Percentiles rank a stretch among this genome's conserved stretches.
Evolutionary conservation across 2,113 vertebrate species (phyloP).

Genomic region (Tupaia tana): DNA sequence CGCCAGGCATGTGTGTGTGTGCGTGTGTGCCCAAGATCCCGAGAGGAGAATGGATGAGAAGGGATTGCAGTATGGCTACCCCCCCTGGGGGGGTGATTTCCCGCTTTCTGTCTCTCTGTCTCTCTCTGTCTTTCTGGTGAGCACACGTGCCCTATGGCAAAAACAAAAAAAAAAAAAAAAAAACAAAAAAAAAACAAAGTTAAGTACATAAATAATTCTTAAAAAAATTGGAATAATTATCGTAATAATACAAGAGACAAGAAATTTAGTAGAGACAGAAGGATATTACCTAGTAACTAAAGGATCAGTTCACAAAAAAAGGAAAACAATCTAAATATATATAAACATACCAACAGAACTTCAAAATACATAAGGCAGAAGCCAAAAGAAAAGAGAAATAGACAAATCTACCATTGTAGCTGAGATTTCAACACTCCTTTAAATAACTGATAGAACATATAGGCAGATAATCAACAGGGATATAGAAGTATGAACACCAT

Average conservation of each 20-base stretch:
- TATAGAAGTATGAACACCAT: background rate
- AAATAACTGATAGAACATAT: background rate
- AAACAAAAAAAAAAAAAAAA: too few relatives aligned
- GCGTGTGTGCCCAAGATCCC: too few relatives aligned
- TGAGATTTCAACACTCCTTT: background rate
- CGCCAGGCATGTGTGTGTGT: too few relatives aligned
- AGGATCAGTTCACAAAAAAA: background rate
- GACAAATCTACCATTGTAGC: background rate
- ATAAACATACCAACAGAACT: background rate
- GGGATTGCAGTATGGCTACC: too few relatives aligned
- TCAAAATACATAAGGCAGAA: background rate
- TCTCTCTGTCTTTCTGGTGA: too few relatives aligned
- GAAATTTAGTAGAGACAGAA: slow-evolving; percentile 10
- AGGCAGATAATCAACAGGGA: background rate
- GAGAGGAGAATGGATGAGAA: too few relatives aligned
- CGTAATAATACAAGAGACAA: background rate
- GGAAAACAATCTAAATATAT: background rate
- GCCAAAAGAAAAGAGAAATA: background rate
- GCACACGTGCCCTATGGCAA: too few relatives aligned
- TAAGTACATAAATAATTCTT: too few relatives aligned
- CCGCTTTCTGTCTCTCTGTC: too few relatives aligned
- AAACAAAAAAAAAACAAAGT: too few relatives aligned
- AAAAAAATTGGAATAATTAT: background rate
- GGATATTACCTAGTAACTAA: background rate
- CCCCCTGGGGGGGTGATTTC: too few relatives aligned